phyloP scores from a whole-genome alignment of 2,797 vertebrate species.

The Ctenochaetus hawaiiensis region DNA sequence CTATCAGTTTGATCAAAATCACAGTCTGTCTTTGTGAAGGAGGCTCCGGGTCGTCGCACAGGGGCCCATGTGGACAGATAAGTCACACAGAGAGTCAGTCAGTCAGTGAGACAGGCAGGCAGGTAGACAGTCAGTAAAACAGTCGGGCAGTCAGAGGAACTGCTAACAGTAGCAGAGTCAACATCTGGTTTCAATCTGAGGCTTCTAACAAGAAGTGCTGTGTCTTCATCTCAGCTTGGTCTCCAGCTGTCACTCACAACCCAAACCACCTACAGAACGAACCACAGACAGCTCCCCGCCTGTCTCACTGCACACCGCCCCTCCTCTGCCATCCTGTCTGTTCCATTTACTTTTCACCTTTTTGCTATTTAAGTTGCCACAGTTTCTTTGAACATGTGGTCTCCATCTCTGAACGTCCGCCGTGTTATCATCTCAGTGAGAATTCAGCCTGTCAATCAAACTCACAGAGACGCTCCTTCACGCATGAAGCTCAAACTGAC shows the following conservation, averaged over 20 bases:
- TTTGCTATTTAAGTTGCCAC: not conserved
- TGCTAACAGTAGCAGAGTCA: constrained; percentile 78
- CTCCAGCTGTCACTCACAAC: constrained; percentile 79
- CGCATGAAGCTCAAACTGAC: not conserved
- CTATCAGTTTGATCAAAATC: not conserved
- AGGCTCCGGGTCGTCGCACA: not conserved
- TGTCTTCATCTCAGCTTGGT: constrained; percentile 66
- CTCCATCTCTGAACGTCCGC: constrained; percentile 7
- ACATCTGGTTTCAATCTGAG: constrained; percentile 75
- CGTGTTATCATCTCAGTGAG: constrained; percentile 28
- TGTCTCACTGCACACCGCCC: constrained; percentile 7
- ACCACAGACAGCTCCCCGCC: not conserved
- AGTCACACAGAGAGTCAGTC: not conserved
- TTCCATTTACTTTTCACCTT: not conserved
- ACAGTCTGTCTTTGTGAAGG: not conserved
- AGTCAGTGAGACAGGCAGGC: constrained; percentile 14
- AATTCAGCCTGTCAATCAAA: constrained; percentile 42
- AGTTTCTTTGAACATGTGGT: not conserved
- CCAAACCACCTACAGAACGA: constrained; percentile 53
- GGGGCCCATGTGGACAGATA: not conserved
- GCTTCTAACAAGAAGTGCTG: constrained; percentile 77
- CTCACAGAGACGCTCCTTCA: not conserved
- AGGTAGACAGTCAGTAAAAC: constrained; percentile 41
- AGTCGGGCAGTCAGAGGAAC: constrained; percentile 52
- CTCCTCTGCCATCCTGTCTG: not conserved